phyloP scores from a whole-genome alignment of 2,797 vertebrate species.

The Gobionotothen gibberifrons region DNA sequence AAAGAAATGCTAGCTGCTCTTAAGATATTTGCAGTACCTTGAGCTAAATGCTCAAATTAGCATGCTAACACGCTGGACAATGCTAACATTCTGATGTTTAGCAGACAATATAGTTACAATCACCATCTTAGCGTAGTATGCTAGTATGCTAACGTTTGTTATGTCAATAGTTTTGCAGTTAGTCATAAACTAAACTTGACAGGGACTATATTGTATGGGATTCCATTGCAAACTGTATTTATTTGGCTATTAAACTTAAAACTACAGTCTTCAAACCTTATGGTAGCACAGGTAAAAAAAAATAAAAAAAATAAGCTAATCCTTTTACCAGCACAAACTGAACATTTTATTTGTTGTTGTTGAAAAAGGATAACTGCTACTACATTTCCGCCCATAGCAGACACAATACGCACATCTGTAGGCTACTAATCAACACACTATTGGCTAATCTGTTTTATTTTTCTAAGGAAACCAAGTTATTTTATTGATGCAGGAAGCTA shows the following conservation, averaged over 20 bases:
- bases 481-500: not conserved
- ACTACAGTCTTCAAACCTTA: too few species aligned
- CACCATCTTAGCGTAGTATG: not conserved
- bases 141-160: not conserved
- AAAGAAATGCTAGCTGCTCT: not conserved
- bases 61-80: not conserved
- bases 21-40: not conserved
- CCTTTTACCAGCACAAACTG: too few species aligned
- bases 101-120: conserved; percentile 2
- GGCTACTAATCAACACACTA: too few species aligned
- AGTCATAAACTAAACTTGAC: not conserved
- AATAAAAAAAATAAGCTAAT: too few species aligned
- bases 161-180: not conserved
- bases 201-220: not conserved
- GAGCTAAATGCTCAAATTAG: not conserved
- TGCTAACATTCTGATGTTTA: not conserved
- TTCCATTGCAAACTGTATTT: not conserved
- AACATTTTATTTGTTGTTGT: too few species aligned
- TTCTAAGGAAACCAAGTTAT: not conserved
- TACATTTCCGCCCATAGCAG: not conserved
- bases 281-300: too few species aligned
- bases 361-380: not conserved
- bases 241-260: too few species aligned
- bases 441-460: too few species aligned
- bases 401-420: too few species aligned